Conservation (phyloP, 2,797 vertebrate genomes). For the Crocidura indochinensis region DNA sequence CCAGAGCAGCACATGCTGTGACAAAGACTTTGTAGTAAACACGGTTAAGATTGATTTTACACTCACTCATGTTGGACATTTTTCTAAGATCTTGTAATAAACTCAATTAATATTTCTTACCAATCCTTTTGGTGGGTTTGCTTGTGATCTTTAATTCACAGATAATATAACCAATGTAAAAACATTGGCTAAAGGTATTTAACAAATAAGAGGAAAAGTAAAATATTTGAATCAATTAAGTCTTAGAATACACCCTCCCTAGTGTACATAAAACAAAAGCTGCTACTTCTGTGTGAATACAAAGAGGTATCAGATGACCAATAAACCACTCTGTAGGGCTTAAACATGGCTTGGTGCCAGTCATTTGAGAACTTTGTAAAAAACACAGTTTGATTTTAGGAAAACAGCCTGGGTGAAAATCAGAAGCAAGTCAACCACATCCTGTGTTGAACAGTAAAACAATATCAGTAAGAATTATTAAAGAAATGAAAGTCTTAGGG, state of each 20-base stretch:
- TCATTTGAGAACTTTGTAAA: too few species aligned
- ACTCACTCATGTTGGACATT: background rate
- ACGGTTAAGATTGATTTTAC: background rate
- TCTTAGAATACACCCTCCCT: background rate
- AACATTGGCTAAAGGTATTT: background rate
- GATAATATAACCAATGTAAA: background rate
- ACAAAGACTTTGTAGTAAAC: background rate
- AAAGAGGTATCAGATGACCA: background rate
- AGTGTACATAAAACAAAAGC: background rate
- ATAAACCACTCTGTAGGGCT: background rate
- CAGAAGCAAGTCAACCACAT: background rate
- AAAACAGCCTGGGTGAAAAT: background rate
- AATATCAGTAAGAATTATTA: background rate
- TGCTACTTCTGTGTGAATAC: background rate
- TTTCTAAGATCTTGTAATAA: background rate
- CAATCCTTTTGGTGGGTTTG: background rate
- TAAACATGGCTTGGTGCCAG: background rate
- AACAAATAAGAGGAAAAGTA: background rate
- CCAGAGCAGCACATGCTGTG: background rate
- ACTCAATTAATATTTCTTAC: background rate
- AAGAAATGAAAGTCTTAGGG: too few species aligned
- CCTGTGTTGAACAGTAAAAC: background rate
- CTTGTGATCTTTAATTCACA: background rate
- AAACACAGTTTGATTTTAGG: background rate
- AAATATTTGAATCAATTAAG: background rate